Base-by-base conservation (phyloP, 1,140 invertebrate genomes). In the Ceratosolen solmsi region DNA sequence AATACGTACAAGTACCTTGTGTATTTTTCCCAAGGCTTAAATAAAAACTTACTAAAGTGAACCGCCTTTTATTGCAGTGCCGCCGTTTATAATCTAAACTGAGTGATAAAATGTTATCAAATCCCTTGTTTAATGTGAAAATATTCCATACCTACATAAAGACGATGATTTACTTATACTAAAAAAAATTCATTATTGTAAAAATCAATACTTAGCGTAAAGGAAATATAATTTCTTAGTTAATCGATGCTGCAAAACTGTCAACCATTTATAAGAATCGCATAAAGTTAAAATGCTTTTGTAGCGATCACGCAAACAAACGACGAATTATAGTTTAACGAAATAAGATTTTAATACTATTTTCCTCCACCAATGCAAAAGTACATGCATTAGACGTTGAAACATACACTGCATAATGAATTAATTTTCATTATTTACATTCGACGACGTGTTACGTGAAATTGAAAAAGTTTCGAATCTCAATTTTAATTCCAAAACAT, bases 41-140 rank as follows among this genome's bases (percentile, higher is more conserved):
- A 81, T 70, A 56, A 82, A 76, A 81, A 46, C 22, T 33, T 30
- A 72, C 20, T 17, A 65, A 58, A 58, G 74, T 33, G 49, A 58
- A 41, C 73, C 80, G 70, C 33, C 51, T 80, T 75, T 80, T 80
- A 80, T 80, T 81, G 46, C 79, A 25, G 9, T 38, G 65, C 38
- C 78, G 73, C 49, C 41, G 25, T 51, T 72, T 54, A 73, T 76
- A 58, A 71, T 71, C 60, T 51, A 46, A 41, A 68, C 38, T 30
- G 68, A 25, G 51, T 78, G 81, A 82, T 82, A 78, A 82, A 72
- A 17, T 73, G 72, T 78, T 82, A 82, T 82, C 65, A 63, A 56
- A 72, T 36, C 20, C 38, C 51, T 51, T 68, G 49, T 76, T 81
- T 56, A 76, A 75, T 49, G 25, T 80, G 68, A 51, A 46, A 73